Conservation (phyloP, 23 tunicate genomes). For the Phallusia fumigata region DNA sequence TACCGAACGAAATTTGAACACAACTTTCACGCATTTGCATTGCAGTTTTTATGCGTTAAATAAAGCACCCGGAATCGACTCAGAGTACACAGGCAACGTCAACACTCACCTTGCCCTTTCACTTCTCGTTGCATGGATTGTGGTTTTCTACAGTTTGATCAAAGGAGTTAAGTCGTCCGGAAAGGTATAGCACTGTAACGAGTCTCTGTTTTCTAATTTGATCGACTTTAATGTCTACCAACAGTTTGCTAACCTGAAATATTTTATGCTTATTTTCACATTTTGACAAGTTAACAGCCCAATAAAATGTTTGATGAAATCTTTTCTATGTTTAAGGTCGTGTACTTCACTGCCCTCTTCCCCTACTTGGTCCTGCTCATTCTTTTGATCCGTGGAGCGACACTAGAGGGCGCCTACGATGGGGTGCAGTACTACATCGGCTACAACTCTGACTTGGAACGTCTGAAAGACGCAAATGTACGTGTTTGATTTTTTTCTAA, state of each 20-base stretch:
- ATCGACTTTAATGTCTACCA: too few species aligned
- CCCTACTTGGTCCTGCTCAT: constrained; percentile 84
- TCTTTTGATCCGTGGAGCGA: constrained; percentile 81
- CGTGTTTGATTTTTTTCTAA: too few species aligned
- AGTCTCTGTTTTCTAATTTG: too few species aligned
- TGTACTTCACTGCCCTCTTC: constrained; percentile 91
- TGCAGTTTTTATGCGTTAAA: constrained; percentile 22
- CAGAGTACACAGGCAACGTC: constrained; percentile 58
- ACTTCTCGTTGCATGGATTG: constrained; percentile 80
- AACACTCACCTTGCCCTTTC: constrained; percentile 65
- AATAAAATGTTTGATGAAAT: too few species aligned
- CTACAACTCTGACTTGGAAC: constrained; percentile 45
- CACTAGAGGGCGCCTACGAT: constrained; percentile 77
- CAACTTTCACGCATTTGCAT: too few species aligned
- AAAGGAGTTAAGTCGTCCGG: constrained; percentile 93
- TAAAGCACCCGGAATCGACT: constrained; percentile 58
- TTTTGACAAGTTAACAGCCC: too few species aligned
- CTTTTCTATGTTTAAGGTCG: constrained; percentile 45
- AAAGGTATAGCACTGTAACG: constrained; percentile 40
- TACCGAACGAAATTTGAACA: too few species aligned
- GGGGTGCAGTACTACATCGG: constrained; percentile 98
- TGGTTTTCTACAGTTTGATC: constrained; percentile 81
- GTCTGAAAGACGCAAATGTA: constrained; percentile 61
- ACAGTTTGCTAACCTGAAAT: too few species aligned
- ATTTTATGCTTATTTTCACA: too few species aligned